Evolutionary conservation across 1,140 invertebrate species (phyloP), one percentile per base, ranked within the genome.

Genomic region (Thaumatotibia leucotreta): DNA sequence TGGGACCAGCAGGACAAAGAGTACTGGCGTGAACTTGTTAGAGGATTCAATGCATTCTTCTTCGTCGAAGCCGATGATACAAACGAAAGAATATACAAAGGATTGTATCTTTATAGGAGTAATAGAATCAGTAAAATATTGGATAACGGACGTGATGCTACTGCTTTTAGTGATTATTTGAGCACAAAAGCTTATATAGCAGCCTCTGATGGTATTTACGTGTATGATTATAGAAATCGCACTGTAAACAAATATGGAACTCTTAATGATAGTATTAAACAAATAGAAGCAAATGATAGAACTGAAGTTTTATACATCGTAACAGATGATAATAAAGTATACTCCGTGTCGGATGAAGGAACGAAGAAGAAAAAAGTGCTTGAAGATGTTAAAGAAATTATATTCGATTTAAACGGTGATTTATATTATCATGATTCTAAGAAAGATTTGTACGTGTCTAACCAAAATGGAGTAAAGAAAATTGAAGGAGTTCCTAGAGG

Each of bases 171-270:
- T 50, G 65, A 79, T 29, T n/a, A n/a, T n/a, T n/a, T n/a, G n/a
- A 76, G 66, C 0, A 80, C 79, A 52, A 35, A 64, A 5, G 82
- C 75, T 6, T 88, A 72, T 62, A 72, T 88, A 4, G 82, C 69
- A 2, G 79, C 83, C 0, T 65, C 65, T 0, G 82, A 86, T 49
- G 86, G 86, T 9, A 66, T 89, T 2, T 89, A 87, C 39, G 17
- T 62, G 1, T 87, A 79, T 61, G 75, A 86, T 29, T 23, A 63
- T 1, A 24, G 74, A 5, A 62, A 66, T 0, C 70, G 74, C 1
- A 70, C 66, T 24, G 76, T 75, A 31, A 73, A 82, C 2, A 88
- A 87, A 67, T 84, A 82, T 58, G 84, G 84, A 39, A 64, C 80
- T 6, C 23, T 86, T 6, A 75, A 68, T 14, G 86, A 88, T 14